These are phyloP conservation scores for Subacronicta megacephala DNA, from an alignment of 2,888 invertebrate genomes.

Conservation along the genomic window DNA sequence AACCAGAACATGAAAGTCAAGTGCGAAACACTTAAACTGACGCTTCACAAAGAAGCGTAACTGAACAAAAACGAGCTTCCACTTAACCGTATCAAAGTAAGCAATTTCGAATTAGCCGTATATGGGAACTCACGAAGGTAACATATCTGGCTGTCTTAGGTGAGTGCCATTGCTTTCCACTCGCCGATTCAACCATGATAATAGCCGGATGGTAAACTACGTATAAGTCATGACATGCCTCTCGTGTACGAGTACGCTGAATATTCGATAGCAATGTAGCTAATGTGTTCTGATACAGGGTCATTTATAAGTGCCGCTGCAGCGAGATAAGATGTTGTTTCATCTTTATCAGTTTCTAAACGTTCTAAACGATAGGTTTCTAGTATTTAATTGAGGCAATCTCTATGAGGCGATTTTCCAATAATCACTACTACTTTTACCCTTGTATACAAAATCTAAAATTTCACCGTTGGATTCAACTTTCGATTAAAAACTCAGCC, in stretches of 20 bases:
- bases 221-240: conserved; percentile 40
- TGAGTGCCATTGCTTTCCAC: conserved; percentile 53
- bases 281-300: conserved; percentile 41
- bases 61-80: conserved; percentile 27
- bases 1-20: neutral
- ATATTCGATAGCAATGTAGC: conserved; percentile 29
- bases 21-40: conserved; percentile 2
- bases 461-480: too few species aligned
- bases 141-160: conserved; percentile 43
- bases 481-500: too few species aligned
- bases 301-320: conserved; percentile 40
- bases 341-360: conserved; percentile 36
- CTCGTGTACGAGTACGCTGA: too few species aligned
- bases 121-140: conserved; percentile 54
- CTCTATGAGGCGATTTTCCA: too few species aligned
- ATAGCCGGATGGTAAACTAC: conserved; percentile 43
- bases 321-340: conserved; percentile 30
- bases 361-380: conserved; percentile 29
- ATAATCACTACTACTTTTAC: too few species aligned
- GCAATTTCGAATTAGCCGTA: conserved; percentile 51
- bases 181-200: conserved; percentile 50
- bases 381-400: conserved; percentile 18
- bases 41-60: conserved; percentile 5
- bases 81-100: conserved; percentile 45
- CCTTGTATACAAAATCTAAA: too few species aligned